These are phyloP conservation scores for Pangasius sanitwongsei DNA, from an alignment of 2,797 vertebrate genomes.

Conservation along the genomic window DNA sequence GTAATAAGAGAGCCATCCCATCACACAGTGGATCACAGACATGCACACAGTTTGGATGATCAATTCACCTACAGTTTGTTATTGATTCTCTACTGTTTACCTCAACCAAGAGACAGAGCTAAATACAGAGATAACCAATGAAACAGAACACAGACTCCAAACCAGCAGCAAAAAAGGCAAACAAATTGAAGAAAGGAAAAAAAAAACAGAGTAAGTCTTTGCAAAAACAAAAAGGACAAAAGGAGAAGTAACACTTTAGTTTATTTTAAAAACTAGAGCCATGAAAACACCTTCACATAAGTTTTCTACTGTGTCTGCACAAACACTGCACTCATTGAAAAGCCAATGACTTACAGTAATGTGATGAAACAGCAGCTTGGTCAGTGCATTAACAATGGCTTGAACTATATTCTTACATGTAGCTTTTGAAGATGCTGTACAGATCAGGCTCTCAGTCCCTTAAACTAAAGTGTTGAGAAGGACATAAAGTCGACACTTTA, in stretches of 20 bases:
- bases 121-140: not conserved
- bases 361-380: conserved; percentile 5
- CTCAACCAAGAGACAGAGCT: not conserved
- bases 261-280: conserved; percentile 22
- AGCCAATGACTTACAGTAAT: not conserved
- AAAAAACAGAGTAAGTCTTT: conserved; percentile 28
- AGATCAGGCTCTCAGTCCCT: conserved; percentile 14
- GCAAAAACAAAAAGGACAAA: not conserved
- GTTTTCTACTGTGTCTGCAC: not conserved
- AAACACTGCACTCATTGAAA: not conserved
- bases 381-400: not conserved
- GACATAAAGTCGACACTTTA: conserved; percentile 48
- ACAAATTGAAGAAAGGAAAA: conserved; percentile 6
- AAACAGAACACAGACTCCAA: conserved; percentile 27
- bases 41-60: conserved; percentile 53
- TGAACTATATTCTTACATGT: not conserved
- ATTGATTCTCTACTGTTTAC: not conserved
- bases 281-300: conserved; percentile 32
- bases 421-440: conserved; percentile 25
- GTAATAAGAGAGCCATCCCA: not conserved
- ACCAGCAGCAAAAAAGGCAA: conserved; percentile 15
- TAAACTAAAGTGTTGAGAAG: conserved; percentile 50
- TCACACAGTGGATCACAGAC: conserved; percentile 47
- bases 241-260: conserved; percentile 50
- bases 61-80: not conserved